These are phyloP conservation scores for Fragum sueziense DNA, from an alignment of 2,888 invertebrate species.

Conservation along the genomic window DNA sequence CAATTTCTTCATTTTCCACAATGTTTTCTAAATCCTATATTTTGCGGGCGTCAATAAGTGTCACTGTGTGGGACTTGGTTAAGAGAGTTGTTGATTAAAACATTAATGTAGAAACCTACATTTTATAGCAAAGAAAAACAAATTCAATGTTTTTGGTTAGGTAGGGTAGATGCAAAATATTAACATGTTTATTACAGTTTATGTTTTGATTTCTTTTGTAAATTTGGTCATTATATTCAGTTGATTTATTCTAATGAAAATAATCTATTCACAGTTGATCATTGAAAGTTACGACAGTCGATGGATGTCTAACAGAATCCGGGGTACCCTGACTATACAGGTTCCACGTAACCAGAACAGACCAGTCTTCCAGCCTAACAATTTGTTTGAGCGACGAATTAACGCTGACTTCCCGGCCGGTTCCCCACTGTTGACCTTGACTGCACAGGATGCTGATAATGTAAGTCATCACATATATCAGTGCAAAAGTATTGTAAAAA, in stretches of 20 bases:
- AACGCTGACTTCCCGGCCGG: constrained; percentile 69
- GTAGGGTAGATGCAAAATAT: no score
- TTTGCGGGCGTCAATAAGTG: not conserved
- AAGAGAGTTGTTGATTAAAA: no score
- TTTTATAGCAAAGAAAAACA: no score
- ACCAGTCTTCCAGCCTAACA: constrained; percentile 59
- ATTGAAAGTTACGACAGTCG: constrained; percentile 70
- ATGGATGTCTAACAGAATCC: constrained; percentile 66
- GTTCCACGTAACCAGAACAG: constrained; percentile 65
- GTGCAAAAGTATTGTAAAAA: no score
- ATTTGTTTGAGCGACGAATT: constrained; percentile 58
- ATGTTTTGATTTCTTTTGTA: no score
- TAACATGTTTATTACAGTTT: no score
- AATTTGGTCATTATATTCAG: no score
- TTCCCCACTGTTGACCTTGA: constrained; percentile 88
- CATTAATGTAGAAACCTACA: no score
- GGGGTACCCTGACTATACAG: constrained; percentile 63
- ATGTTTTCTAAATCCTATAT: not conserved
- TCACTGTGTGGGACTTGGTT: no score
- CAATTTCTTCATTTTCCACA: not conserved
- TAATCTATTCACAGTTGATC: constrained; percentile 54
- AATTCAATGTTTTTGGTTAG: no score
- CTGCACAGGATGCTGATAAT: constrained; percentile 92
- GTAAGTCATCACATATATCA: constrained; percentile 84
- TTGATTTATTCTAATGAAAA: no score